Evolutionary conservation across 2,888 invertebrate species (phyloP), one percentile per base, ranked within the genome.

Genomic region (Ormyrus thymus): DNA sequence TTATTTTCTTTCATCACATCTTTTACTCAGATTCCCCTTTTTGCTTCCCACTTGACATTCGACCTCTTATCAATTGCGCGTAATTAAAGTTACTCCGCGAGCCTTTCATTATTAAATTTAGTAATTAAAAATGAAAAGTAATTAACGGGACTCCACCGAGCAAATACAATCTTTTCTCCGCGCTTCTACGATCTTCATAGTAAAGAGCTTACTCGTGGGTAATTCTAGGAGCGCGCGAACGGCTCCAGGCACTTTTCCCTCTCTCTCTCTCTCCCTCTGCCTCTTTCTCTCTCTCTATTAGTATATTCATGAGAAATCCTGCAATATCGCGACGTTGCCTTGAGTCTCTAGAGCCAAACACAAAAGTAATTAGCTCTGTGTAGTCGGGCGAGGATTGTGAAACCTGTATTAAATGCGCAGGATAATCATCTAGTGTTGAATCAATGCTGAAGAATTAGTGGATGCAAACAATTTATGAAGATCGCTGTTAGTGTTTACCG

Each of bases 241-340:
- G 78, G 81, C 82, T 80, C 70, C 79, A 81, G 83, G 84, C 83
- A 80, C 81, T 83, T 83, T 73, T 83, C 83, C 61, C 81, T 84
- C 82, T 81, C 51, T 62, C 73, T n/a, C 61, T 29, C 55, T 62
- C 69, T 69, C 79, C 83, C 84, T 85, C 15, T 56, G 50, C 62
- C 64, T 72, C 43, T 15, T 48, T 64, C 51, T 10, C 10, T 58
- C 56, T 78, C 79, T 85, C 84, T 86, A 86, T 87, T 86, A 87
- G 85, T 87, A 83, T 87, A 87, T 87, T 87, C 86, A 87, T 87
- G 87, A 87, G 85, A 83, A 86, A 79, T 81, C 81, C 81, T 56
- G 48, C 75, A 76, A 79, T 83, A 81, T 81, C 78, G 76, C 75
- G 83, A 80, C 80, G 79, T 66, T 59, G 81, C 77, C 81, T 81